Percentiles rank a stretch among this genome's conserved stretches.
Conservation (phyloP, 1,140 invertebrate species). For the Pogonomyrmex barbatus region DNA sequence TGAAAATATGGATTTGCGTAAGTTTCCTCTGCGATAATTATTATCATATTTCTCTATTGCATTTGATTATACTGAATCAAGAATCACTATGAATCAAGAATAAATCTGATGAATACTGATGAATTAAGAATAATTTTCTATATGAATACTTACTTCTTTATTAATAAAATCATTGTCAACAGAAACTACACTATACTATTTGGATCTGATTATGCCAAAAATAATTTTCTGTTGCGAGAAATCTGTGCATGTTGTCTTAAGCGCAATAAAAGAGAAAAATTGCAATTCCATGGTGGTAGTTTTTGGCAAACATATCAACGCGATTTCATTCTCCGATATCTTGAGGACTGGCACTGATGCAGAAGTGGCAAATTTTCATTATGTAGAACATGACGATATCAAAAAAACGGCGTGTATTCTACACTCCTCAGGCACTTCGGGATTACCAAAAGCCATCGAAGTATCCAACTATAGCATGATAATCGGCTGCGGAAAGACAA, state of each 20-base stretch:
- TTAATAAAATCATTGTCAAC: background rate
- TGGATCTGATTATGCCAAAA: constrained; percentile 62
- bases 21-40: background rate
- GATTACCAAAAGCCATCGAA: constrained; percentile 91
- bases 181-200: constrained; percentile 61
- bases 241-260: background rate
- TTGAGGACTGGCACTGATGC: background rate
- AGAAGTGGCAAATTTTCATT: background rate
- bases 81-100: too few relatives aligned
- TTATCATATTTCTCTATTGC: background rate
- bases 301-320: constrained; percentile 64
- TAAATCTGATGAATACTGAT: background rate
- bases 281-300: constrained; percentile 66
- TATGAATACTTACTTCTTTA: too few relatives aligned
- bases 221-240: constrained; percentile 68
- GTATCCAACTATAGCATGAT: constrained; percentile 86
- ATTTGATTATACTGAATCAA: background rate
- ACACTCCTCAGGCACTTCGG: constrained; percentile 90
- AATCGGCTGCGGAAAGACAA: background rate
- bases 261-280: constrained; percentile 58
- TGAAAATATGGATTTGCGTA: constrained; percentile 62
- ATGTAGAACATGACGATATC: constrained; percentile 26
- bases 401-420: constrained; percentile 76
- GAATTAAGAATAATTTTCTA: too few relatives aligned
- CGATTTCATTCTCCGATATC: constrained; percentile 31